Base-by-base conservation (phyloP, 2,888 invertebrate genomes). In the Timandra comae region DNA sequence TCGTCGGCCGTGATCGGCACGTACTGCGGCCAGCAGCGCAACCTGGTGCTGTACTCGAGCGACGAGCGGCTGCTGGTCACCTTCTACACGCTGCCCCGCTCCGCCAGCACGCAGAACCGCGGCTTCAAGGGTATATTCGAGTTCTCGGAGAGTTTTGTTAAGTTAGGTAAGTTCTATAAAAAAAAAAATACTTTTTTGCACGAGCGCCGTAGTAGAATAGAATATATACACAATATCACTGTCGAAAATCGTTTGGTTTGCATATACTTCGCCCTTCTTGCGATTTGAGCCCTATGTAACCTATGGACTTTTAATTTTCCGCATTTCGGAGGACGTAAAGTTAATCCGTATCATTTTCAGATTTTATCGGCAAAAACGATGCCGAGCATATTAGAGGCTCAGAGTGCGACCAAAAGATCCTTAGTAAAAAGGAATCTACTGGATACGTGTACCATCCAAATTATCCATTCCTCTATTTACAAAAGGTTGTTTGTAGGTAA, bases 101-200 rank as follows among this genome's bases (percentile, higher is more conserved):
- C 93, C 78, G 97, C 93, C 75, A 96, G 94, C 86, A 93, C 96
- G 57, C 97, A 98, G 87, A 98, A 98, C 87, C 92, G 98, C 77
- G 99, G 99, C 73, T 99, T 98, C 88, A 96, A 96, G 87, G 98
- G 97, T 74, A 96, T 97, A 82, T 99, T 96, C 88, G 97, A 98
- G 89, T 99, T 99, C 88, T 98, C 98, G 63, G 95, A 97, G 86
- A 93, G 95, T 87, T 99, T 98, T 89, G 98, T 99, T 86, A 96
- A 97, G 89, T 90, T 99, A 90, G 96, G 97, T 95, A 80, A 90
- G 91, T 16, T n/a, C n/a, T n/a, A n/a, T n/a, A n/a, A n/a, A n/a
- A n/a, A n/a, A n/a, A n/a, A n/a, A n/a, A n/a, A n/a, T n/a, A n/a
- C n/a, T n/a, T n/a, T n/a, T n/a, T n/a, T n/a, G n/a, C n/a, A n/a